phyloP scores from a whole-genome alignment of 2,888 invertebrate species.

The Idaea aversata region DNA sequence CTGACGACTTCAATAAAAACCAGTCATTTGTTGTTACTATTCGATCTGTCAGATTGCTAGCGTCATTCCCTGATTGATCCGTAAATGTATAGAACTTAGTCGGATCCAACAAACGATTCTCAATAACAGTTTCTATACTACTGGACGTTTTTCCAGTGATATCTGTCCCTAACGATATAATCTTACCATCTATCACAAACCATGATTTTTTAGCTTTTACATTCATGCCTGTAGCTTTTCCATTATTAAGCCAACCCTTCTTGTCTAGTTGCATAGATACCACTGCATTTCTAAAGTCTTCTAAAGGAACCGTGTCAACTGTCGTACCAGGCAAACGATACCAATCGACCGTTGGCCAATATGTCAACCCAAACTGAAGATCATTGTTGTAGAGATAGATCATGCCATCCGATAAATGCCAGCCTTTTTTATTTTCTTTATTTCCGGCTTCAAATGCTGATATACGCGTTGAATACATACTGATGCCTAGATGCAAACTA shows the following conservation, averaged over 20 bases:
- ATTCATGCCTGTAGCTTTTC: too few relatives aligned
- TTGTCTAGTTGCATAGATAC: constrained; percentile 4
- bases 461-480: constrained; percentile 3
- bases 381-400: constrained; percentile 4
- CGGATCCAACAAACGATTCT: constrained; percentile 3
- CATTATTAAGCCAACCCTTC: too few relatives aligned
- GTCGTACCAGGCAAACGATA: constrained; percentile 4
- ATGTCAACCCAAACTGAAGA: neutral
- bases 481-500: neutral
- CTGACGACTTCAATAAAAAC: constrained; percentile 5
- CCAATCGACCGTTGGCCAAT: constrained; percentile 5
- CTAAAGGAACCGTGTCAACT: neutral
- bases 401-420: constrained; percentile 5
- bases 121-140: constrained; percentile 4
- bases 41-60: too few relatives aligned
- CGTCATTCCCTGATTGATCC: neutral
- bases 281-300: neutral
- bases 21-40: neutral
- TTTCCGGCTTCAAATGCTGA: constrained; percentile 3
- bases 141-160: neutral
- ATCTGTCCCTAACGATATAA: constrained; percentile 1
- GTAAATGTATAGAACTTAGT: neutral
- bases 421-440: constrained; percentile 7
- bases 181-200: constrained; percentile 2
- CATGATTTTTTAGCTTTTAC: constrained; percentile 4